Percentiles rank a stretch among this genome's conserved stretches.
These are phyloP conservation scores for Eurytoma adleriae DNA, from an alignment of 2,888 invertebrate genomes.

Conservation along the genomic window DNA sequence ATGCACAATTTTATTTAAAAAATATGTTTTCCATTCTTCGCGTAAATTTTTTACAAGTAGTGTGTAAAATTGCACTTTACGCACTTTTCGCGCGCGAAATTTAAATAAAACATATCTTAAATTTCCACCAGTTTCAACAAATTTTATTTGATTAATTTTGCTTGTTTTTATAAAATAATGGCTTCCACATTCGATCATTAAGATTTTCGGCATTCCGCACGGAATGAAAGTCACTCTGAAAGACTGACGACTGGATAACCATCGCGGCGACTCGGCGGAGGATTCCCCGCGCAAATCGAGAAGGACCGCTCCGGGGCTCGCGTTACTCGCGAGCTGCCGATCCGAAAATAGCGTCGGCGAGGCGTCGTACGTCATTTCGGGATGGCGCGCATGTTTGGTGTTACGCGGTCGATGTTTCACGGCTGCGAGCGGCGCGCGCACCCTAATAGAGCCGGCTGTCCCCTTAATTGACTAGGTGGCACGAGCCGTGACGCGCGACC, in stretches of 20 bases:
- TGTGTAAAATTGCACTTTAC: background rate
- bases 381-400: conserved; percentile 62
- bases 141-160: no score
- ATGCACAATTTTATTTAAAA: no score
- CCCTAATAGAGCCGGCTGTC: conserved; percentile 73
- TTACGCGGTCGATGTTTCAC: conserved; percentile 62
- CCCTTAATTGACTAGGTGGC: conserved; percentile 72
- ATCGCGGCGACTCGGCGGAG: background rate
- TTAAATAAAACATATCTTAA: no score
- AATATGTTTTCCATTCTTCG: no score
- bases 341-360: conserved; percentile 69
- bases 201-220: background rate
- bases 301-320: background rate
- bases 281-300: conserved; percentile 28
- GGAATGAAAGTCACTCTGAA: background rate
- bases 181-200: no score
- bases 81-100: no score
- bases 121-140: no score
- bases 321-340: no score
- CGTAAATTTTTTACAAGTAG: no score
- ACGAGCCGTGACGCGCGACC: conserved; percentile 2
- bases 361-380: conserved; percentile 71
- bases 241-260: background rate
- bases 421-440: conserved; percentile 46
- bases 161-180: no score